Conservation (phyloP, 2,888 invertebrate species). For the Latrodectus elegans region DNA sequence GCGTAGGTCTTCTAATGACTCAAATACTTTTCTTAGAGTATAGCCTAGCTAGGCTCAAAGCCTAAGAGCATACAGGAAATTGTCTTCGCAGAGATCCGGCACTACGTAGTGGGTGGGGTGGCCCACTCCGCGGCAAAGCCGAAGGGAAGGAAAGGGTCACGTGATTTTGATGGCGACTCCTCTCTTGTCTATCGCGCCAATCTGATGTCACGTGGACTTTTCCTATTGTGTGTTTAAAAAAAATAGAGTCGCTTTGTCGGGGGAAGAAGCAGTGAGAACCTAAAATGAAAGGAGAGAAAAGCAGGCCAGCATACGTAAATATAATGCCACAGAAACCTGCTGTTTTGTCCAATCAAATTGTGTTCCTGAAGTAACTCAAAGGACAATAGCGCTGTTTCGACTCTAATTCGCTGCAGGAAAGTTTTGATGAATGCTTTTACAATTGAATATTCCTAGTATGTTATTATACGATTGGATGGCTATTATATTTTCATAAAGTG, state of each 20-base stretch:
- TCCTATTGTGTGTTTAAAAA: neutral
- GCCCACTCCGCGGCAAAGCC: neutral
- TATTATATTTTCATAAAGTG: too few species aligned
- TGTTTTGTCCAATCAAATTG: neutral
- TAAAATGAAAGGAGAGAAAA: neutral
- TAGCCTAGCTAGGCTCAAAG: neutral
- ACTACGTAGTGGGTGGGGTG: constrained; percentile 28
- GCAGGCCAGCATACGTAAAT: neutral
- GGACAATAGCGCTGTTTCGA: too few species aligned
- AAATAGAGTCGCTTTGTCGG: neutral
- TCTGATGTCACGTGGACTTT: constrained; percentile 10
- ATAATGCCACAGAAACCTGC: neutral
- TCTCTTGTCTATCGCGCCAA: constrained; percentile 11
- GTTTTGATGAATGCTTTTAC: too few species aligned
- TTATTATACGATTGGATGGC: too few species aligned
- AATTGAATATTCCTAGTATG: too few species aligned
- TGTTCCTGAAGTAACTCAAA: neutral
- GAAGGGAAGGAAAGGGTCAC: constrained; percentile 34
- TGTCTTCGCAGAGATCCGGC: constrained; percentile 45
- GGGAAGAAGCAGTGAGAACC: too few species aligned
- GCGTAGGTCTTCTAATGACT: constrained; percentile 32
- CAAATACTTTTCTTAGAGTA: constrained; percentile 33
- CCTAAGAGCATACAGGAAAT: constrained; percentile 36
- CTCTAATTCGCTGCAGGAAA: too few species aligned
- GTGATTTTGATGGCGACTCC: constrained; percentile 8